Conservation (phyloP, 2,797 vertebrate species). For the Arctocebus calabarensis region DNA sequence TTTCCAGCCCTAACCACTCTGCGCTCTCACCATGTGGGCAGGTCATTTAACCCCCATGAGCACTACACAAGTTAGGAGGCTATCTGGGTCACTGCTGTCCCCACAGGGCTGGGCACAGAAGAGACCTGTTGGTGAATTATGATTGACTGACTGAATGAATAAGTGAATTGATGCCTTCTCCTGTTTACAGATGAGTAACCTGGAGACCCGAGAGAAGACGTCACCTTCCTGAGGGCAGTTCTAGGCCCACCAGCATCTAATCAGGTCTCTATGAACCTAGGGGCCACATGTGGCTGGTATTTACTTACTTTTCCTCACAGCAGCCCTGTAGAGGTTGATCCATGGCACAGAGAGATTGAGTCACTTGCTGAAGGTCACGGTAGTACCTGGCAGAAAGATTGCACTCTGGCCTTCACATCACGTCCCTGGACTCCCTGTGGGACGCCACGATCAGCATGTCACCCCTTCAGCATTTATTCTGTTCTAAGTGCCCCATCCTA, state of each 20-base stretch:
- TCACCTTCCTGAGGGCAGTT: conserved; percentile 41
- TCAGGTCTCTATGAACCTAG: conserved; percentile 67
- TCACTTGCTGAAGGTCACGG: neutral
- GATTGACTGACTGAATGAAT: neutral
- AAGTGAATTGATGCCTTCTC: neutral
- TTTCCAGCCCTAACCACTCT: neutral
- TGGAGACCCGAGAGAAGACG: conserved; percentile 28
- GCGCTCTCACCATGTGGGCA: neutral
- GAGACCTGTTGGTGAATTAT: neutral
- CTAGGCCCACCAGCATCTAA: conserved; percentile 60
- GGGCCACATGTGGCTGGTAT: neutral
- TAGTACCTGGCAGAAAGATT: neutral
- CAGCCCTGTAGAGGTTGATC: neutral
- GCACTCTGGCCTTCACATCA: neutral
- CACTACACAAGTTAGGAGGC: neutral
- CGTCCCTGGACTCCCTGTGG: neutral
- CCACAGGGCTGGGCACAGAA: neutral
- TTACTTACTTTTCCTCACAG: neutral
- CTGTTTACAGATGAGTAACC: conserved; percentile 77
- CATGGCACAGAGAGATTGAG: neutral
- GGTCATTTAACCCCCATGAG: neutral
- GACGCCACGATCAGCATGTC: rapidly evolving
- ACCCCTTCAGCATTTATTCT: neutral
- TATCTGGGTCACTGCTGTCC: neutral
- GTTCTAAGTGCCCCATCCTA: neutral